phyloP scores from a whole-genome alignment of 23 tunicate species.

The Diplosoma virens region DNA sequence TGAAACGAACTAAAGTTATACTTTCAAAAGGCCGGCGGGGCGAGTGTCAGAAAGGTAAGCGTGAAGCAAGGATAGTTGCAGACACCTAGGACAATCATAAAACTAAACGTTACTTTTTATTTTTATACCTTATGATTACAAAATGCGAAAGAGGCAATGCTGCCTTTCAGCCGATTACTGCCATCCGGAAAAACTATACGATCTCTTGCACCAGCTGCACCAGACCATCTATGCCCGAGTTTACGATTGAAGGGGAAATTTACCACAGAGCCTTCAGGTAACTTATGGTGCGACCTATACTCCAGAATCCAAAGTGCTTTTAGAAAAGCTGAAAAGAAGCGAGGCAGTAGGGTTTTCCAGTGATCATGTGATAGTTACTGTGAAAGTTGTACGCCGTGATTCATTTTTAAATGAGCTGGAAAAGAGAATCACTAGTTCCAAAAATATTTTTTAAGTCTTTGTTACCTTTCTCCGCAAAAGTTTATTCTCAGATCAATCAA shows the following conservation, averaged over 20 bases:
- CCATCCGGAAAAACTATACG: conserved; percentile 11
- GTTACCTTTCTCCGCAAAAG: no score
- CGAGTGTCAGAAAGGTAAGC: conserved; percentile 12
- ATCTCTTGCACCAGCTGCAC: conserved; percentile 14
- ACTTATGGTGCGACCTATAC: neutral
- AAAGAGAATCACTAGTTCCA: no score
- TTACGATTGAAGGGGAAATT: neutral
- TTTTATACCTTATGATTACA: neutral
- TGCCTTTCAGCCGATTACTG: conserved; percentile 2
- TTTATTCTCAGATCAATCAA: no score
- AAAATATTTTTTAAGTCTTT: no score
- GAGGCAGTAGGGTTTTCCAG: neutral
- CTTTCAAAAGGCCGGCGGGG: conserved; percentile 7
- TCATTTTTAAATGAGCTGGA: no score
- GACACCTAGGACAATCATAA: conserved; percentile 5
- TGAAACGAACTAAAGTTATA: conserved; percentile 5
- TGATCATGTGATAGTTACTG: neutral
- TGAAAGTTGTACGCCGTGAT: no score
- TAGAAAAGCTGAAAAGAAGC: conserved; percentile 6
- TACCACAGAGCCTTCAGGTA: neutral
- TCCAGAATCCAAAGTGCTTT: neutral
- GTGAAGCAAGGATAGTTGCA: conserved; percentile 16
- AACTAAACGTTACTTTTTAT: neutral
- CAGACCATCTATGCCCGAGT: conserved; percentile 1
- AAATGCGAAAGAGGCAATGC: conserved; percentile 7